A percentile compares a stretch with the other conserved stretches of the same genome.
Conservation (phyloP, 2,113 vertebrate species). For the Brachyhypopomus gauderio region DNA sequence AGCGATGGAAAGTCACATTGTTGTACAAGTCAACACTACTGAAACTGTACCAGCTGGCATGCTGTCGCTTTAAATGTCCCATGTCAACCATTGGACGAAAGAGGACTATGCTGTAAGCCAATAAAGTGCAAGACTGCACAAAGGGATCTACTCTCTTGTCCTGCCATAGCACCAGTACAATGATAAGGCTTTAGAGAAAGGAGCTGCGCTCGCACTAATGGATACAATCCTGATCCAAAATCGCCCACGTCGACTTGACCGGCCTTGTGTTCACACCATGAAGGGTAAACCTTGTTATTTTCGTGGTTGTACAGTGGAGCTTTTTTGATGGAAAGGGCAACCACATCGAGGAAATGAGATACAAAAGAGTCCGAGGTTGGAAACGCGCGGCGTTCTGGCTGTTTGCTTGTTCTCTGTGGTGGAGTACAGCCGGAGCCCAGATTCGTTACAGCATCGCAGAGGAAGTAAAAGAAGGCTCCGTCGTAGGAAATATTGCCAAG, state of each 20-base stretch:
- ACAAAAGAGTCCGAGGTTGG: conserved; percentile 56
- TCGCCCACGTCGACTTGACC: background rate
- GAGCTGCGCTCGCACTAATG: background rate
- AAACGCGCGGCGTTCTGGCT: conserved; percentile 63
- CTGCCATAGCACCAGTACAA: conserved; percentile 30
- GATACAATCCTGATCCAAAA: background rate
- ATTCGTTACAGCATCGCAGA: conserved; percentile 72
- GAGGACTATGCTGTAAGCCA: conserved; percentile 55
- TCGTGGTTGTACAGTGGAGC: background rate
- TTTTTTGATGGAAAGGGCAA: conserved; percentile 24
- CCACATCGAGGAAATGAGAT: conserved; percentile 37
- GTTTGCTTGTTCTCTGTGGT: conserved; percentile 57
- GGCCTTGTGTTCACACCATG: background rate
- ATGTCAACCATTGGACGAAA: conserved; percentile 34
- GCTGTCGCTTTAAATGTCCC: background rate
- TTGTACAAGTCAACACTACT: background rate
- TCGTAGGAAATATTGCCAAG: conserved; percentile 75
- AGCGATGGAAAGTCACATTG: too few relatives aligned
- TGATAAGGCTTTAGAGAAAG: conserved; percentile 23
- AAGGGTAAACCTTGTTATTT: background rate
- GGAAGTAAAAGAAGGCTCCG: conserved; percentile 69
- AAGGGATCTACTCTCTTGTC: conserved; percentile 58
- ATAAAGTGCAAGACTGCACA: conserved; percentile 53
- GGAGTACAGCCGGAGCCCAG: conserved; percentile 68
- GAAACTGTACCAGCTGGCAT: background rate